Conservation (phyloP, 2,888 invertebrate species). For the Leptarthrus brevirostris region DNA sequence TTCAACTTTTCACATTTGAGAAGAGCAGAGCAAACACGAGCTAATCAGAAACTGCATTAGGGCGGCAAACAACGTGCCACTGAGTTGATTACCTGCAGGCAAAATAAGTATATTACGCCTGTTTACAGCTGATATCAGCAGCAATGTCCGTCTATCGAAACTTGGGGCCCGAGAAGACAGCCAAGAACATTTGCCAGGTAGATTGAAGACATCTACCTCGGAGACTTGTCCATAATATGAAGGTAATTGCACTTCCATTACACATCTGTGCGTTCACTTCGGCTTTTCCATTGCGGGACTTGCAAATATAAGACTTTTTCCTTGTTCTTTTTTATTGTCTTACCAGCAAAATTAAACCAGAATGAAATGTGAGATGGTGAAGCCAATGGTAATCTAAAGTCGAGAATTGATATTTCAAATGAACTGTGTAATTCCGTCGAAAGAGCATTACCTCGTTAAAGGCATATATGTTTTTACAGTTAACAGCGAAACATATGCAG, state of each 20-base stretch:
- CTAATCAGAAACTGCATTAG: constrained; percentile 36
- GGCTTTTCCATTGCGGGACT: constrained; percentile 19
- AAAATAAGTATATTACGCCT: constrained; percentile 18
- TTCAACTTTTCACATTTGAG: neutral
- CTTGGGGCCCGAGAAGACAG: neutral
- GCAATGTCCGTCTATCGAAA: neutral
- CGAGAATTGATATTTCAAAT: constrained; percentile 10
- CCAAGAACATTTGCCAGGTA: neutral
- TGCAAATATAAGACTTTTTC: constrained; percentile 37
- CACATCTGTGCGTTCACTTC: constrained; percentile 27
- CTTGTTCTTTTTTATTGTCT: constrained; percentile 3
- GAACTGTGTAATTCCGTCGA: neutral
- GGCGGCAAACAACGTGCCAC: constrained; percentile 34
- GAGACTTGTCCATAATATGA: constrained; percentile 5
- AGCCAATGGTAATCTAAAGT: neutral
- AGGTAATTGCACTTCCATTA: constrained; percentile 29
- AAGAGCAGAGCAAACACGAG: constrained; percentile 13
- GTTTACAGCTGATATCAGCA: constrained; percentile 2
- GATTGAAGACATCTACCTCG: neutral
- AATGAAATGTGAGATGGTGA: neutral
- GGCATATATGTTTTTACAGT: constrained; percentile 3
- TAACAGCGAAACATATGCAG: neutral
- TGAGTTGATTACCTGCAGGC: constrained; percentile 32
- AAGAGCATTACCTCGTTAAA: constrained; percentile 7
- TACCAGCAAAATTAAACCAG: constrained; percentile 24